A percentile compares a stretch with the other conserved stretches of the same genome.
Conservation (phyloP, 2,888 invertebrate species). For the Xylocampa areola region DNA sequence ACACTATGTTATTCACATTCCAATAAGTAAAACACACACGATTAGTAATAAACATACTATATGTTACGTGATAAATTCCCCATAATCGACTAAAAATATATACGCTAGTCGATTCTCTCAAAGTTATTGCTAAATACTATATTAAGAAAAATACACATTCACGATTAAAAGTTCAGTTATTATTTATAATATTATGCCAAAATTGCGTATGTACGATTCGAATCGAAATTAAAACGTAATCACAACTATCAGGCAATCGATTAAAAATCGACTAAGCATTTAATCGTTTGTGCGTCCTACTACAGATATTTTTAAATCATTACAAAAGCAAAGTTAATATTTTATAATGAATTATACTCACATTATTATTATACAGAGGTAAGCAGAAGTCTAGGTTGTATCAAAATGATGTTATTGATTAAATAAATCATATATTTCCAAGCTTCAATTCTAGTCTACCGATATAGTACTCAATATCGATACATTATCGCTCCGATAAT, state of each 20-base stretch:
- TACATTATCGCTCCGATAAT: too few relatives aligned
- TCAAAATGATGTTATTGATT: too few relatives aligned
- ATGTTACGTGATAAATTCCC: not conserved
- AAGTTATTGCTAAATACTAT: not conserved
- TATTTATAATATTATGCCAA: conserved; percentile 5
- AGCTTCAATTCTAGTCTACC: too few relatives aligned
- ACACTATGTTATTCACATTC: not conserved
- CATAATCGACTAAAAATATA: not conserved
- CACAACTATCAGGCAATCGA: conserved; percentile 1
- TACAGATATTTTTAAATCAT: not conserved
- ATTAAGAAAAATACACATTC: not conserved
- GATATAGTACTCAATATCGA: too few relatives aligned
- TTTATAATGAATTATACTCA: conserved; percentile 8
- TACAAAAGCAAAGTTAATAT: conserved; percentile 1
- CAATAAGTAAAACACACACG: not conserved
- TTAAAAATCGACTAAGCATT: not conserved
- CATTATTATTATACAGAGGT: too few relatives aligned
- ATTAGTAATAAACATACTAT: conserved; percentile 8
- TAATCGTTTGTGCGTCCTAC: not conserved
- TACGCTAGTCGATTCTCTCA: conserved; percentile 3
- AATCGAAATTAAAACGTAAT: not conserved
- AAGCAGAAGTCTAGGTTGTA: too few relatives aligned
- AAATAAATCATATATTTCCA: too few relatives aligned
- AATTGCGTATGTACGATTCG: not conserved
- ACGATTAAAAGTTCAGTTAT: conserved; percentile 5